Percentiles rank a stretch among this genome's conserved stretches.
phyloP scores from a whole-genome alignment of 2,888 invertebrate genomes.

The Diarsia mendica region DNA sequence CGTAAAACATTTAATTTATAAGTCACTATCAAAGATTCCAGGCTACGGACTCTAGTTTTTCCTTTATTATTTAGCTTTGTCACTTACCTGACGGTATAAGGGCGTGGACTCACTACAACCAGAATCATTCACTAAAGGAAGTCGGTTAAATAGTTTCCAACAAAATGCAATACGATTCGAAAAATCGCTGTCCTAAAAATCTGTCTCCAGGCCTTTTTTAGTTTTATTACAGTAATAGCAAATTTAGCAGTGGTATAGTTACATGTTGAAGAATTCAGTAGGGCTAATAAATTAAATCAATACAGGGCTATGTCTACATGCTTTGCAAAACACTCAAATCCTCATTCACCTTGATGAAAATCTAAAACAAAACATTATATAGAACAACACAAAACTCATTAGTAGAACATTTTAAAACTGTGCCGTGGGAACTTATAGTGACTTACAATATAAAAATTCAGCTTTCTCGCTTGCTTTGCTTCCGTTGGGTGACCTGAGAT shows the following conservation, averaged over 20 bases:
- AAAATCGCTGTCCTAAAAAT: not conserved
- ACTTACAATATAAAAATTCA: constrained; percentile 84
- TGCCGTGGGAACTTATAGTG: constrained; percentile 83
- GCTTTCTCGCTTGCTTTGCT: constrained; percentile 85
- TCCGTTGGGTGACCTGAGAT: constrained; percentile 84
- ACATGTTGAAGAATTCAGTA: not conserved
- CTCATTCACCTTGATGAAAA: constrained; percentile 10
- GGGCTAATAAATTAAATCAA: not conserved
- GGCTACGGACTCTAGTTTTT: no score
- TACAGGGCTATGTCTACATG: not conserved
- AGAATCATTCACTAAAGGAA: not conserved
- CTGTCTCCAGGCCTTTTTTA: not conserved
- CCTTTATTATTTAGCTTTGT: not conserved
- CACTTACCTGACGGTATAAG: not conserved
- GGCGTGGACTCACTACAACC: no score
- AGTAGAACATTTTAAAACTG: constrained; percentile 68
- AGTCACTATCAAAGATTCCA: not conserved
- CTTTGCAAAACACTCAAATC: not conserved
- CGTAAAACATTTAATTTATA: not conserved
- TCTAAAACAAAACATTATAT: constrained; percentile 8
- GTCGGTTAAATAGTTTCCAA: no score
- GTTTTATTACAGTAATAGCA: not conserved
- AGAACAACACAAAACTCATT: constrained; percentile 19
- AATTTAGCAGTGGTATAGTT: not conserved
- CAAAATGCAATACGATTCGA: not conserved